Percentiles rank a stretch among this genome's conserved stretches.
Evolutionary conservation across 2,113 vertebrate species (phyloP).

Genomic region (Amphiprion percula): DNA sequence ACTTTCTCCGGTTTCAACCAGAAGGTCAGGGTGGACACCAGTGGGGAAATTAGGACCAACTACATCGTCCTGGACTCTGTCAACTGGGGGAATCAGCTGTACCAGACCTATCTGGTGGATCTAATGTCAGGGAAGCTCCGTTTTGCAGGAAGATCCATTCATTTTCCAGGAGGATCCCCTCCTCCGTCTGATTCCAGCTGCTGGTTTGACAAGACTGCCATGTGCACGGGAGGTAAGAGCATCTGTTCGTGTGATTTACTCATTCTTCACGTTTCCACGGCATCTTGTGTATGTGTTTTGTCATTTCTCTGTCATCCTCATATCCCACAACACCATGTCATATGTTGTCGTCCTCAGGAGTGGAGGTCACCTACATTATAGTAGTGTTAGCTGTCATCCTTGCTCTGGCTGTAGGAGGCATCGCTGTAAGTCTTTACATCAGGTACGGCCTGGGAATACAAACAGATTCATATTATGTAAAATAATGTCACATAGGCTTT

Average conservation of each 20-base stretch:
- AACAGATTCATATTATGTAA: neutral
- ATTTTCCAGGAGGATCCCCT: conserved; percentile 86
- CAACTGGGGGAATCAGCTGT: conserved; percentile 82
- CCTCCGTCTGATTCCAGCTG: conserved; percentile 87
- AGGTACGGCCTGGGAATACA: conserved; percentile 82
- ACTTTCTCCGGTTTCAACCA: conserved; percentile 90
- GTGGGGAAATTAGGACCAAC: conserved; percentile 82
- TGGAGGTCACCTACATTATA: conserved; percentile 84
- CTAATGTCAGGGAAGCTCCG: conserved; percentile 74
- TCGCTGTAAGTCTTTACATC: conserved; percentile 83
- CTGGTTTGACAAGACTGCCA: conserved; percentile 87
- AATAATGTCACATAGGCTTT: neutral
- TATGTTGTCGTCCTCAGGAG: conserved; percentile 78
- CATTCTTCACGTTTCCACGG: too few relatives aligned
- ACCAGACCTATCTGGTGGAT: conserved; percentile 86
- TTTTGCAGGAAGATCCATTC: conserved; percentile 81
- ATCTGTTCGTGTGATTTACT: neutral
- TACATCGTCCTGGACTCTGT: conserved; percentile 91
- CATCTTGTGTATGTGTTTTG: neutral
- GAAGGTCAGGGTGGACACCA: conserved; percentile 80
- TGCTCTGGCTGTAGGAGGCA: conserved; percentile 79
- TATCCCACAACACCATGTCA: conserved; percentile 11
- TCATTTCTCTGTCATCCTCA: neutral
- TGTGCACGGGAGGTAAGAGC: conserved; percentile 88
- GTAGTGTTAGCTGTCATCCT: conserved; percentile 80